Evolutionary conservation across 2,888 invertebrate genomes (phyloP).

Genomic region (Pteria penguin): DNA sequence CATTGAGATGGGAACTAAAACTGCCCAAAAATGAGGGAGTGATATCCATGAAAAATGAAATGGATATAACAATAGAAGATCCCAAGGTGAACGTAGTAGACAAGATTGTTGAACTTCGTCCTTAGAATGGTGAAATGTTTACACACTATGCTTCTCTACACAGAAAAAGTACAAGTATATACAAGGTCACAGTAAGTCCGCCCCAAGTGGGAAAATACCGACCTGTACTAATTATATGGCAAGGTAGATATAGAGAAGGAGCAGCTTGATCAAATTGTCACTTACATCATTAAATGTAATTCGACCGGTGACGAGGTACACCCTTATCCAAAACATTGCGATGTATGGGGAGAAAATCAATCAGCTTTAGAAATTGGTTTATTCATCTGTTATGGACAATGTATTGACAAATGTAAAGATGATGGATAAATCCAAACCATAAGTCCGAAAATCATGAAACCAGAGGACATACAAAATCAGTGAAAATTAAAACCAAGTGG

Average conservation of each 20-base stretch:
- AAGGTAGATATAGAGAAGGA: slow-evolving; percentile 10
- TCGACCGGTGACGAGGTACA: background rate
- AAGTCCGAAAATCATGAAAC: too few species aligned
- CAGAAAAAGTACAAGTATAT: slow-evolving; percentile 37
- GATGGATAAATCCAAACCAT: too few species aligned
- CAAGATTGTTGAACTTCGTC: background rate
- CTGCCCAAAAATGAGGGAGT: slow-evolving; percentile 53
- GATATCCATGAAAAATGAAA: slow-evolving; percentile 48
- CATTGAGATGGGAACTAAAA: slow-evolving; percentile 34
- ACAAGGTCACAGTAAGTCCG: slow-evolving; percentile 50
- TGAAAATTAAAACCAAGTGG: too few species aligned
- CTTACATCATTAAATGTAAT: slow-evolving; percentile 4
- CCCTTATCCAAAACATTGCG: background rate
- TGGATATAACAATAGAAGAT: slow-evolving; percentile 31
- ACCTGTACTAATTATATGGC: slow-evolving; percentile 47
- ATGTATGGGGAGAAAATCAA: background rate
- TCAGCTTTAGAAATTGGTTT: slow-evolving; percentile 4
- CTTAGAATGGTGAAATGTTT: background rate
- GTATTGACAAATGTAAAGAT: too few species aligned
- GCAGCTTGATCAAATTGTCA: background rate
- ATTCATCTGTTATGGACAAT: background rate
- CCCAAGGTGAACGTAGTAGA: background rate
- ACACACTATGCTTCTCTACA: slow-evolving; percentile 5
- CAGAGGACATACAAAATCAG: too few species aligned
- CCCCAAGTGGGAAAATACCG: slow-evolving; percentile 49